A percentile compares a stretch with the other conserved stretches of the same genome.
Conservation (phyloP, 2,797 vertebrate genomes). For the Hapalemur alaotrensis region DNA sequence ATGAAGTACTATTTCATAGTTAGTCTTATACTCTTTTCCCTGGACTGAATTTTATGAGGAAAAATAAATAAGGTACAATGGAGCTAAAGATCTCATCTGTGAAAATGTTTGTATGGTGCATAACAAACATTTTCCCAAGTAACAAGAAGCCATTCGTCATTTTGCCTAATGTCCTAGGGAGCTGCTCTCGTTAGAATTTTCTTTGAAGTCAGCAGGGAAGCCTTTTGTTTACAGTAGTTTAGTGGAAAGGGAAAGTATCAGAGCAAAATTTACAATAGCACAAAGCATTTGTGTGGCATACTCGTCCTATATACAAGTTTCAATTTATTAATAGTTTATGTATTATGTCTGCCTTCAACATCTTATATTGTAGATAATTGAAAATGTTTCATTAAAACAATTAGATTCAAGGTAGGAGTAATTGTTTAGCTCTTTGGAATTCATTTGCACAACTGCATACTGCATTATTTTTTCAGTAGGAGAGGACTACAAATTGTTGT, state of each 20-base stretch:
- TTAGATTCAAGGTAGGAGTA: background rate
- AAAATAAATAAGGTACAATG: conserved; percentile 65
- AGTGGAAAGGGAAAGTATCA: conserved; percentile 38
- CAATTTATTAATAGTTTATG: background rate
- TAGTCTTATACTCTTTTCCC: conserved; percentile 38
- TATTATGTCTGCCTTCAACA: background rate
- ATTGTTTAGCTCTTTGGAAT: background rate
- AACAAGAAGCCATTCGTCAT: conserved; percentile 64
- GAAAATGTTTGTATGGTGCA: conserved; percentile 71
- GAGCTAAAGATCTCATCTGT: conserved; percentile 68
- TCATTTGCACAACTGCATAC: background rate
- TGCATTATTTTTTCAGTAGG: background rate
- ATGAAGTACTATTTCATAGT: conserved; percentile 5
- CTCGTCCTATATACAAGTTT: background rate
- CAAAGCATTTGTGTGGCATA: background rate
- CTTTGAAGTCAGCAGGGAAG: conserved; percentile 73
- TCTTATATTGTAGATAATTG: background rate
- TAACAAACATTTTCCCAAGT: conserved; percentile 68
- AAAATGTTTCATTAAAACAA: background rate
- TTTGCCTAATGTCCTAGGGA: conserved; percentile 43
- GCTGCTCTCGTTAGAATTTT: conserved; percentile 18
- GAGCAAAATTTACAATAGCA: conserved; percentile 27
- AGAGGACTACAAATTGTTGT: background rate
- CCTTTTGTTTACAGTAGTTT: conserved; percentile 37
- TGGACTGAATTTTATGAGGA: conserved; percentile 60